Conservation (phyloP, 2,113 vertebrate species). For the Neofelis nebulosa region DNA sequence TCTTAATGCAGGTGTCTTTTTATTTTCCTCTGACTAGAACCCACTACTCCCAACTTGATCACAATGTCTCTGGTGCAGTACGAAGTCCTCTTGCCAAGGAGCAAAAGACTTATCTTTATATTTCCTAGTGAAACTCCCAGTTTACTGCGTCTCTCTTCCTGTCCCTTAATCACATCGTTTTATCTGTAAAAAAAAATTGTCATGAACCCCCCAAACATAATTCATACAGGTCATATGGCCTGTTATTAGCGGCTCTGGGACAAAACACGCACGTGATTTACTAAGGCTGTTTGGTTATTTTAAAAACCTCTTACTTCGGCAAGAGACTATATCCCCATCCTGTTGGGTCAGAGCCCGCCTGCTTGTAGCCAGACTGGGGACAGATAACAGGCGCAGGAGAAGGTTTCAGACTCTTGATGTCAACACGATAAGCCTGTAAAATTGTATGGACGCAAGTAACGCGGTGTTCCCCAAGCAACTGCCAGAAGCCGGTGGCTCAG, state of each 20-base stretch:
- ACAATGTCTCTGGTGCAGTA: neutral
- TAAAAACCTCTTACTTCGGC: constrained; percentile 77
- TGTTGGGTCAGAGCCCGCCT: constrained; percentile 73
- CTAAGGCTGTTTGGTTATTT: constrained; percentile 33
- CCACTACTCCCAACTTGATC: neutral
- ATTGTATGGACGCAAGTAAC: constrained; percentile 82
- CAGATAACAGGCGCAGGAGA: constrained; percentile 67
- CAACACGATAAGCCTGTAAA: constrained; percentile 80
- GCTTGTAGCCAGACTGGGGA: constrained; percentile 48
- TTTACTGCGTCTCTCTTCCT: neutral
- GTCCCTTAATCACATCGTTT: neutral
- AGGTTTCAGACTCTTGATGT: constrained; percentile 77
- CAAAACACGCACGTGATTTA: neutral
- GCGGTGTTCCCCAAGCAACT: constrained; percentile 75
- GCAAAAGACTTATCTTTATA: neutral
- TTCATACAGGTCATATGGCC: neutral
- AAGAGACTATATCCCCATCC: constrained; percentile 65
- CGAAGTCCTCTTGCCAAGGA: neutral
- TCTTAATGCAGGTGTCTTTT: neutral
- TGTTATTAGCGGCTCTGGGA: neutral
- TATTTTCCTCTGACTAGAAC: neutral
- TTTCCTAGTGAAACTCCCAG: neutral
- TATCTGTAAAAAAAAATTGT: neutral
- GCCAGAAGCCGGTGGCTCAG: constrained; percentile 76
- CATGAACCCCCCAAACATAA: constrained; percentile 1